Evolutionary conservation across 2,888 invertebrate species (phyloP), one percentile per base, ranked within the genome.

Genomic region (Dicyrtomina minuta): DNA sequence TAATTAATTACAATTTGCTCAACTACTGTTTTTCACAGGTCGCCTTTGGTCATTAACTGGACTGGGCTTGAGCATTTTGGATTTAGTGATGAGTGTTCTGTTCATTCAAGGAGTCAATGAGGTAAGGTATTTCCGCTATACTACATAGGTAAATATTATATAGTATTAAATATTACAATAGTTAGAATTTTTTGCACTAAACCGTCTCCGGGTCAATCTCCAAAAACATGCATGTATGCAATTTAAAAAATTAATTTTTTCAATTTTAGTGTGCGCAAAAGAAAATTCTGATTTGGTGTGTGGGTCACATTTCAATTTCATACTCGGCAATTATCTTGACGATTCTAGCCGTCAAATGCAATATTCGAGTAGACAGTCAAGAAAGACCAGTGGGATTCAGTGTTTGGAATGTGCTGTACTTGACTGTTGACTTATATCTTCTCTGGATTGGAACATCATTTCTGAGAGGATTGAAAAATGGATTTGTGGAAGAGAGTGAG

Each of bases 401-500:
- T 13, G 22, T 66, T 13, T 66, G 66, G 66, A 66, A 66, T 27
- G 53, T 55, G 20, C 41, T 65, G 26, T 66, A 66, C 27, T 22
- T 66, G 39, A 55, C 33, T 5, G 66, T 66, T 26, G 66, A 66
- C 39, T 44, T 66, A 2, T 66, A 66, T 55, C 55, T 55, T 10
- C 66, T 66, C 24, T 66, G 66, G 66, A 56, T 66, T 13, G 66
- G 66, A 15, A 56, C 56, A 13, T 66, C 66, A 4, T 66, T 66
- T 26, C n/a, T 55, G 55, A n/a, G 53, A n/a, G 51, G 65, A 8
- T 20, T 65, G 20, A 46, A 65, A 65, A 53, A 53, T 22, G 65
- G 62, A 27, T 62, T 62, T n/a, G 62, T 22, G 13, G 59, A 20
- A 12, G 17, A 59, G 5, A 20, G 1, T 22, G 59, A 59, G 1